Conservation (phyloP, 2,888 invertebrate species). For the Stenoptilia bipunctidactyla region DNA sequence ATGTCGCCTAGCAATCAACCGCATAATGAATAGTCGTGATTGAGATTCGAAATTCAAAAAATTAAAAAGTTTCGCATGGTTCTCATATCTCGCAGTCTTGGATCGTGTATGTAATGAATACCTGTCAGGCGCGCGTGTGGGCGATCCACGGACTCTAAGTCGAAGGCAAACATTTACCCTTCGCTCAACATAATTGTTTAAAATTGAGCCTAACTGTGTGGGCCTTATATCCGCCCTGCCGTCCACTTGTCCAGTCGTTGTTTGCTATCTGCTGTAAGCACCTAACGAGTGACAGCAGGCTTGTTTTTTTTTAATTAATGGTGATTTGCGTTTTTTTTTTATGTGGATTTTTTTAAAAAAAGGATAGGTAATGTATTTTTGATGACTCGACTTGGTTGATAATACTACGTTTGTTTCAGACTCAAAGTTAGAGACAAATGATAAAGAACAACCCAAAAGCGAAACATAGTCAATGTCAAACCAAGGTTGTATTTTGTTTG, state of each 20-base stretch:
- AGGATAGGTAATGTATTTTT: too few species aligned
- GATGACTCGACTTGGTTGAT: too few species aligned
- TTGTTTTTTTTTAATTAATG: too few species aligned
- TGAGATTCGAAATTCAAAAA: slow-evolving; percentile 25
- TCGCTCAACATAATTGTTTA: slow-evolving; percentile 69
- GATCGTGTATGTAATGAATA: slow-evolving; percentile 64
- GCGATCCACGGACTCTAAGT: slow-evolving; percentile 57
- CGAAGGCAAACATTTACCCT: slow-evolving; percentile 70
- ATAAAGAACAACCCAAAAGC: too few species aligned
- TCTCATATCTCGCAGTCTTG: slow-evolving; percentile 9
- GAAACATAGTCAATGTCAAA: too few species aligned
- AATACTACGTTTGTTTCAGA: too few species aligned
- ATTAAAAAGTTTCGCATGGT: slow-evolving; percentile 8
- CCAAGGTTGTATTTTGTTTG: too few species aligned
- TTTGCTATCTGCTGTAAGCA: slow-evolving; percentile 30
- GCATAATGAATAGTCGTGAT: not conserved
- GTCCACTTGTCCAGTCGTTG: slow-evolving; percentile 23
- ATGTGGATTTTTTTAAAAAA: too few species aligned
- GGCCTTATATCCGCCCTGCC: slow-evolving; percentile 32
- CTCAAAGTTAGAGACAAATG: too few species aligned
- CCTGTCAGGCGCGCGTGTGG: slow-evolving; percentile 68
- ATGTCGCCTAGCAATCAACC: not conserved
- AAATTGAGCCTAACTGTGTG: slow-evolving; percentile 71
- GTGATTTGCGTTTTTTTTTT: too few species aligned
- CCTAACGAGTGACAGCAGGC: slow-evolving; percentile 31